phyloP scores from a whole-genome alignment of 2,888 invertebrate genomes.

The Spisula subtruncata region DNA sequence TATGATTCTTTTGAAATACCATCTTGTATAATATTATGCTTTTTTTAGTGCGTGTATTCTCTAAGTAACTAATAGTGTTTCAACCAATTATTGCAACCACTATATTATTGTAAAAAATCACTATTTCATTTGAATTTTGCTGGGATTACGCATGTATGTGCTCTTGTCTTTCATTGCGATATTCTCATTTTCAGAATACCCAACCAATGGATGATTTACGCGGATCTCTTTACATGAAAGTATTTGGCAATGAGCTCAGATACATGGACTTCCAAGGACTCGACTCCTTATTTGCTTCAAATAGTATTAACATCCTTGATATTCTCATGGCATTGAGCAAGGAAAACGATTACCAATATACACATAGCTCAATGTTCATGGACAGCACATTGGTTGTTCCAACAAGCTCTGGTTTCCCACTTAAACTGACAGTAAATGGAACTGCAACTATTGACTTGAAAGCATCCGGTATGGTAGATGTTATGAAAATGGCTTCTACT shows the following conservation, averaged over 20 bases:
- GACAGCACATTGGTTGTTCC: constrained; percentile 96
- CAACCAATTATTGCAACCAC: neutral
- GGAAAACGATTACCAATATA: constrained; percentile 77
- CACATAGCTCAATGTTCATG: constrained; percentile 94
- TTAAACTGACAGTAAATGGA: constrained; percentile 94
- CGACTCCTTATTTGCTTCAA: constrained; percentile 54
- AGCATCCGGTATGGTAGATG: constrained; percentile 93
- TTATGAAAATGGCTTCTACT: constrained; percentile 87
- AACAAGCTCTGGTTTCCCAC: constrained; percentile 94
- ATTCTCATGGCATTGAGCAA: constrained; percentile 75
- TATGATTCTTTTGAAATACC: neutral
- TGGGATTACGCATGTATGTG: neutral
- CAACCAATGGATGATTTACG: constrained; percentile 78
- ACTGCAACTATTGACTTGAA: constrained; percentile 95
- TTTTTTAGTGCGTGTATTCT: too few relatives aligned
- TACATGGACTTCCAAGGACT: constrained; percentile 78
- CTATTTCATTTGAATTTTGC: neutral
- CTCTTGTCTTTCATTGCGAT: constrained; percentile 87
- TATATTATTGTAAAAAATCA: neutral
- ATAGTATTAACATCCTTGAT: constrained; percentile 74
- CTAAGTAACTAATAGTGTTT: too few relatives aligned
- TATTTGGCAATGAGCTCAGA: constrained; percentile 95
- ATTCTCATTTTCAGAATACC: constrained; percentile 50
- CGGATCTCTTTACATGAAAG: constrained; percentile 91
- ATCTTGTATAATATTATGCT: too few relatives aligned